These are phyloP conservation scores for Valencia hispanica DNA, from an alignment of 2,797 vertebrate species.

Conservation along the genomic window DNA sequence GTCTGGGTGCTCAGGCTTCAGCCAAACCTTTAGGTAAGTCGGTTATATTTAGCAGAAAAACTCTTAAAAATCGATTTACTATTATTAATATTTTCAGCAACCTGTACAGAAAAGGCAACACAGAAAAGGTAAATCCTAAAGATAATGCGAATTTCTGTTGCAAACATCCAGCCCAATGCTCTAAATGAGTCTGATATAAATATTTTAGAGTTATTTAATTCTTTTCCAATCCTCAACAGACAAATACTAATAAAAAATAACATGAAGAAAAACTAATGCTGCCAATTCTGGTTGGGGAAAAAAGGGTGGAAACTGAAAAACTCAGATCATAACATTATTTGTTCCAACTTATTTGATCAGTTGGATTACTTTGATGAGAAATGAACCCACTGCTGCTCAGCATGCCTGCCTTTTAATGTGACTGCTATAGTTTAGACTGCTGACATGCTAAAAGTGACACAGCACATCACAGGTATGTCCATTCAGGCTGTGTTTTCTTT, in stretches of 20 bases:
- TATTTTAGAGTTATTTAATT: slow-evolving; percentile 1
- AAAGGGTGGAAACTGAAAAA: no score
- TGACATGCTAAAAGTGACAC: no score
- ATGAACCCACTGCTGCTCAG: no score
- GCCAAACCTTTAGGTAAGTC: background rate
- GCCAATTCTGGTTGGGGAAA: background rate
- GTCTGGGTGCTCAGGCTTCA: slow-evolving; percentile 27
- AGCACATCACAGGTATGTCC: no score
- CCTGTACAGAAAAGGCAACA: background rate
- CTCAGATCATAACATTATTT: no score
- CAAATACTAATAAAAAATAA: background rate
- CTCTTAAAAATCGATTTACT: no score
- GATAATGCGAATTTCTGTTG: background rate
- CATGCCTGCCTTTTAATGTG: no score
- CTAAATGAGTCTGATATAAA: background rate
- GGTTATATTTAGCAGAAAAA: slow-evolving; percentile 1
- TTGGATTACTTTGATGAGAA: no score
- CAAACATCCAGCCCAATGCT: background rate
- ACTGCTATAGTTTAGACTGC: no score
- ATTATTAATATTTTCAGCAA: slow-evolving; percentile 11
- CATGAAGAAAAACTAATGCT: slow-evolving; percentile 16
- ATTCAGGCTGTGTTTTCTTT: no score
- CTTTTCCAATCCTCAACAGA: background rate
- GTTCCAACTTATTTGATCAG: no score
- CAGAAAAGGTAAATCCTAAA: background rate